Evolutionary conservation across 2,113 vertebrate genomes (phyloP).

Genomic region (Platichthys stellatus): DNA sequence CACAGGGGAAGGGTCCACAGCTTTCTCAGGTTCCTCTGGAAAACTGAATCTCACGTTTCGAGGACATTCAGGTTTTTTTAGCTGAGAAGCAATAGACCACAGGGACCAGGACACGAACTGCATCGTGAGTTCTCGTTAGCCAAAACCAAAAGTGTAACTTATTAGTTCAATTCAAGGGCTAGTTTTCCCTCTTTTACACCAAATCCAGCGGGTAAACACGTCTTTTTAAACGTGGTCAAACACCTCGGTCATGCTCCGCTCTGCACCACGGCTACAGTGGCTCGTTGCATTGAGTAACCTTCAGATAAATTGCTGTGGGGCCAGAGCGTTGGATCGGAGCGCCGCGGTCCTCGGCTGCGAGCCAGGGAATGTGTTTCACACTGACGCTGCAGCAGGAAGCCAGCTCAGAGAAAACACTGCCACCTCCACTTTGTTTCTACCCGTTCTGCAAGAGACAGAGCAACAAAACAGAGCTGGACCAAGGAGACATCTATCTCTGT

Average conservation of each 20-base stretch:
- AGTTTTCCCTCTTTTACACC: too few species aligned
- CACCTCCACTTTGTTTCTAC: background rate
- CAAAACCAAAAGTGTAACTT: too few species aligned
- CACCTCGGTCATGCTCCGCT: too few species aligned
- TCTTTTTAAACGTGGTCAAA: too few species aligned
- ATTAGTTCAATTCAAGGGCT: too few species aligned
- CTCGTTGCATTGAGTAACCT: slow-evolving; percentile 5
- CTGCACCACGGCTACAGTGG: too few species aligned
- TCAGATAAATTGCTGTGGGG: slow-evolving; percentile 10
- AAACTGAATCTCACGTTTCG: background rate
- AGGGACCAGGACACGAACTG: too few species aligned
- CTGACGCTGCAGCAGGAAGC: slow-evolving; percentile 28
- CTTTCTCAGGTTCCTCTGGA: background rate
- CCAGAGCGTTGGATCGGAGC: slow-evolving; percentile 15
- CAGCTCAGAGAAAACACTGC: slow-evolving; percentile 34
- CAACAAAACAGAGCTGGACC: background rate
- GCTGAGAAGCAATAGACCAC: too few species aligned
- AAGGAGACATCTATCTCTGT: too few species aligned
- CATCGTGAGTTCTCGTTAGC: too few species aligned
- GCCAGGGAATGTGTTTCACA: slow-evolving; percentile 46
- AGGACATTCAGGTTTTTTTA: background rate
- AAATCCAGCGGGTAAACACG: too few species aligned
- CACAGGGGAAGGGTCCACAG: background rate
- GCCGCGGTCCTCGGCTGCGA: background rate
- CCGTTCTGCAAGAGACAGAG: background rate